Conservation (phyloP, 1,140 invertebrate species). For the Sycophaga agraensis region DNA sequence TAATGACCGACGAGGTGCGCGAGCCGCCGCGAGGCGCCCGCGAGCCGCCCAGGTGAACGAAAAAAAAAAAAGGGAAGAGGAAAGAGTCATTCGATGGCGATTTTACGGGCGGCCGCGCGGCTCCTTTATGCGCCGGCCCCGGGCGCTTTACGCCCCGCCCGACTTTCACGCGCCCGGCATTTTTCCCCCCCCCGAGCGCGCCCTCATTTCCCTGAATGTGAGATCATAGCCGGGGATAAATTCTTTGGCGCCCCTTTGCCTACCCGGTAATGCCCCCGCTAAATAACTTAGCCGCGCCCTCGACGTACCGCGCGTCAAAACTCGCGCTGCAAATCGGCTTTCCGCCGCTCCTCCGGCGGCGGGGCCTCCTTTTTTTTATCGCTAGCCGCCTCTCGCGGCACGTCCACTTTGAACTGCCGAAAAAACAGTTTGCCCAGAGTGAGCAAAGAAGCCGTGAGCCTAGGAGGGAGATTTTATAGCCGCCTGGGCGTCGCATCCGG, state of each 20-base stretch:
- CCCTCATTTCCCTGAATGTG: conserved; percentile 11
- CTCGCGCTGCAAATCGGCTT: not conserved
- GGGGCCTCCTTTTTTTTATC: not conserved
- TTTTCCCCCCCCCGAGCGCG: conserved; percentile 4
- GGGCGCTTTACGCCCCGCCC: not conserved
- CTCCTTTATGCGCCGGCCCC: conserved; percentile 9
- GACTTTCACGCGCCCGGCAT: not conserved
- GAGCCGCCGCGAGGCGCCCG: too few species aligned
- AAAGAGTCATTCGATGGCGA: conserved; percentile 12
- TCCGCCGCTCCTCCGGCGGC: not conserved
- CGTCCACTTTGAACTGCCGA: not conserved
- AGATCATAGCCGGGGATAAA: conserved; percentile 15
- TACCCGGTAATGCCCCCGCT: not conserved
- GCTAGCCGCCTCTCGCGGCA: too few species aligned
- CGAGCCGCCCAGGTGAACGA: not conserved
- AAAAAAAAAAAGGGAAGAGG: too few species aligned
- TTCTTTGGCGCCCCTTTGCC: not conserved
- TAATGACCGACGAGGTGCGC: not conserved
- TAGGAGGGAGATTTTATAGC: too few species aligned
- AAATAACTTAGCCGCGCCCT: conserved; percentile 4
- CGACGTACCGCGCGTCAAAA: not conserved
- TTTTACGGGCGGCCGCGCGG: conserved; percentile 1
- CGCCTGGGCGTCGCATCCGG: too few species aligned
- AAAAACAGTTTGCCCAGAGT: conserved; percentile 5
- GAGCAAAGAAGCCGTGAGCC: conserved; percentile 4